phyloP scores from a whole-genome alignment of 2,888 invertebrate species.

The Drosophila fungiperda region DNA sequence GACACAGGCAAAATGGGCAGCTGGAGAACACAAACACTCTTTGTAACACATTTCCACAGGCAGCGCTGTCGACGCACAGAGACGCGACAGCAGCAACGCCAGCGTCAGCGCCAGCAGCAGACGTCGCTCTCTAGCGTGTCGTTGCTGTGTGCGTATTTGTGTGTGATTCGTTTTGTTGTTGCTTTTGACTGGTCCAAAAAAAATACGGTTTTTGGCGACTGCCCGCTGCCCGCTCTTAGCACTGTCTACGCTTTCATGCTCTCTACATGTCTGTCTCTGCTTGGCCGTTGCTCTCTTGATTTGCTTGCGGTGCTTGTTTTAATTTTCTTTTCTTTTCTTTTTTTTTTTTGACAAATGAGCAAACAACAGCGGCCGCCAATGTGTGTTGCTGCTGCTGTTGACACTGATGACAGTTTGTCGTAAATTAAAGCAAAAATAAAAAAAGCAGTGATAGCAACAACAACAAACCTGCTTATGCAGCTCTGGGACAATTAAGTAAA shows the following conservation, averaged over 20 bases:
- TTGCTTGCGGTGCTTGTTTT: slow-evolving; percentile 3
- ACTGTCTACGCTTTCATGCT: slow-evolving; percentile 1
- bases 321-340: slow-evolving; percentile 4
- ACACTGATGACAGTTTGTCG: slow-evolving; percentile 62
- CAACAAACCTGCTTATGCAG: slow-evolving; percentile 14
- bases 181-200: slow-evolving; percentile 31
- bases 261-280: slow-evolving; percentile 17
- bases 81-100: slow-evolving; percentile 9
- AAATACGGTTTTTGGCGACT: slow-evolving; percentile 41
- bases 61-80: slow-evolving; percentile 2
- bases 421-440: slow-evolving; percentile 45
- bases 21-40: slow-evolving; percentile 36
- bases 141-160: background rate
- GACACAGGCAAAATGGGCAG: slow-evolving; percentile 18
- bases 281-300: slow-evolving; percentile 50
- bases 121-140: slow-evolving; percentile 24
- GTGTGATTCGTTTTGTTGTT: slow-evolving; percentile 34
- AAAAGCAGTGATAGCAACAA: slow-evolving; percentile 30
- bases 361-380: slow-evolving; percentile 65
- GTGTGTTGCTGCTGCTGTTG: slow-evolving; percentile 59
- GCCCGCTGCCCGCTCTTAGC: slow-evolving; percentile 25
- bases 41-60: slow-evolving; percentile 45
- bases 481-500: slow-evolving; percentile 32
- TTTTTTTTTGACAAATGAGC: slow-evolving; percentile 68
- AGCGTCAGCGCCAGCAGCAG: slow-evolving; percentile 6